Percentiles rank a stretch among this genome's conserved stretches.
phyloP scores from a whole-genome alignment of 2,797 vertebrate genomes.

The Pygocentrus nattereri region DNA sequence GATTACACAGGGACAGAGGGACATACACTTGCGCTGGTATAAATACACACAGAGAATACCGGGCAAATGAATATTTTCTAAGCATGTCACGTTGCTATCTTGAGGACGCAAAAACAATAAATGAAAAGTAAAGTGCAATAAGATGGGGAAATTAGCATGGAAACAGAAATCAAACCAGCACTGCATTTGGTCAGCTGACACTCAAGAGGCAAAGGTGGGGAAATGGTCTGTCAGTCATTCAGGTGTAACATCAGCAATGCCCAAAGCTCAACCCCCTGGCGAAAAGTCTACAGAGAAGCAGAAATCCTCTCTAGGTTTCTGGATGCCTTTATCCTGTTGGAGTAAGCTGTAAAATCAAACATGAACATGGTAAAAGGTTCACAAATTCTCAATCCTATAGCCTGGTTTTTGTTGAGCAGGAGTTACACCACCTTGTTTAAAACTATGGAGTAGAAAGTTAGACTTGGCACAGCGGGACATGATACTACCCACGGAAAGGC shows the following conservation, averaged over 20 bases:
- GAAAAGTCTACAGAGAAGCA: not conserved
- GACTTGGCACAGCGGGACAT: too few species aligned
- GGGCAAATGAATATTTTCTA: conserved; percentile 23
- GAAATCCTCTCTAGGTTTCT: not conserved
- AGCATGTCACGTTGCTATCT: conserved; percentile 15
- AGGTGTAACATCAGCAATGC: not conserved
- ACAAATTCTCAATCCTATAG: too few species aligned
- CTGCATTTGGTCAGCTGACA: conserved; percentile 18
- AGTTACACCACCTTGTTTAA: too few species aligned
- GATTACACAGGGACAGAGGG: conserved; percentile 6
- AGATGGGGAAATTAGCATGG: conserved; percentile 4
- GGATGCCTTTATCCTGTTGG: not conserved
- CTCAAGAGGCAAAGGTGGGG: not conserved
- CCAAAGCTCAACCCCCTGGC: not conserved
- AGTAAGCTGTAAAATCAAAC: not conserved
- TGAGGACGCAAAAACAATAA: not conserved
- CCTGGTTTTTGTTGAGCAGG: too few species aligned
- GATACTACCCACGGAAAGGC: too few species aligned
- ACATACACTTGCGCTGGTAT: conserved; percentile 8
- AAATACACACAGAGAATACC: not conserved
- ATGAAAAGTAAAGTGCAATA: not conserved
- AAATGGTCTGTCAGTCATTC: not conserved
- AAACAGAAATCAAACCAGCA: conserved; percentile 1
- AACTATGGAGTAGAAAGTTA: too few species aligned
- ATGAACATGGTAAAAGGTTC: too few species aligned